Conservation (phyloP, 2,888 invertebrate species). For the Plutella xylostella region DNA sequence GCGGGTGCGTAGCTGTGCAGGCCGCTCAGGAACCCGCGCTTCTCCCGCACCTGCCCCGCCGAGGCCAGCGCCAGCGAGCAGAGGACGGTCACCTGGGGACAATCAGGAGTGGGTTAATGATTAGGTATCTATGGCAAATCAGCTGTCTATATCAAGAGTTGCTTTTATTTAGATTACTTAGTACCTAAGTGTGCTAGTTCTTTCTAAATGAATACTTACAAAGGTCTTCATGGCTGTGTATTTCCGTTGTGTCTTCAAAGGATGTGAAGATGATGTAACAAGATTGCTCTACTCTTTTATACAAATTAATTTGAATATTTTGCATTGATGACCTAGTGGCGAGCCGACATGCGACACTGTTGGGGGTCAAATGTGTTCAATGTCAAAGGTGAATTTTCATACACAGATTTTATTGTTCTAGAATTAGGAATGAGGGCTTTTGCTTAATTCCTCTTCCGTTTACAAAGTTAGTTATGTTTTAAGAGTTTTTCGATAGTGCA, state of each 20-base stretch:
- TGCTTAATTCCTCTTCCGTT: no score
- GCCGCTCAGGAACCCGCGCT: constrained; percentile 29
- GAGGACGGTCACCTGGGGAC: constrained; percentile 15
- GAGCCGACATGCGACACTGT: no score
- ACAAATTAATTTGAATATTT: no score
- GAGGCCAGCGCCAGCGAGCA: constrained; percentile 25
- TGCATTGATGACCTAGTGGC: no score
- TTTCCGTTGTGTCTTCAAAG: constrained; percentile 2
- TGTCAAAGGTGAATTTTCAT: no score
- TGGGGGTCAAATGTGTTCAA: no score
- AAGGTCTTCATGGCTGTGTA: constrained; percentile 35
- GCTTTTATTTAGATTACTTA: not conserved
- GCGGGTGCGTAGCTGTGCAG: constrained; percentile 14
- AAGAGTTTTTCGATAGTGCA: no score
- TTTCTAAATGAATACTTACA: constrained; percentile 26
- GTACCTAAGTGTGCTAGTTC: not conserved
- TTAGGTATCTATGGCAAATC: not conserved
- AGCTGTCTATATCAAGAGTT: not conserved
- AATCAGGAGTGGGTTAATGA: not conserved
- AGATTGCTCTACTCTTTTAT: no score
- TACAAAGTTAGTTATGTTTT: no score
- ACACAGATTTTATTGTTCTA: no score
- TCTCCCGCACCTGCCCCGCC: constrained; percentile 27
- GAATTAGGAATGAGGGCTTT: no score
- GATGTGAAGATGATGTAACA: no score